Evolutionary conservation across 2,888 invertebrate species (phyloP).

Genomic region (Caenorhabditis virilis): DNA sequence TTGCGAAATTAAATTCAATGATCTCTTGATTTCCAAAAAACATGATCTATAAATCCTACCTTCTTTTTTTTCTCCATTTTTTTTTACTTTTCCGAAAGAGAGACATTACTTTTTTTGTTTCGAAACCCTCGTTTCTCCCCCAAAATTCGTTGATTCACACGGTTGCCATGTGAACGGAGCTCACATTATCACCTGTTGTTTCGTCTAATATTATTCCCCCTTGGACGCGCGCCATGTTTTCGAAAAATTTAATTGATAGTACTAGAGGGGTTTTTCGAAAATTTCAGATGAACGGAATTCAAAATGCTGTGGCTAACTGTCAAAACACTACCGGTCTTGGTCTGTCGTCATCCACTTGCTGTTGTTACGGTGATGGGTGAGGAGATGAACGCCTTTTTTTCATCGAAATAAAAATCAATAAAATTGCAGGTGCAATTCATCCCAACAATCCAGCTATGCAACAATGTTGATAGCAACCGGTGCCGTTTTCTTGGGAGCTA

Average conservation of each 20-base stretch:
- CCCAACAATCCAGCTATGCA: conserved; percentile 19
- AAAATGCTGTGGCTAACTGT: conserved; percentile 33
- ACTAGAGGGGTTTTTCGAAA: conserved; percentile 9
- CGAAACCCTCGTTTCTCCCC: background rate
- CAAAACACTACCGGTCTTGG: conserved; percentile 22
- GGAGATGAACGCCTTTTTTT: background rate
- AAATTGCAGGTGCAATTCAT: conserved; percentile 28
- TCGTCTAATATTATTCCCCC: no score
- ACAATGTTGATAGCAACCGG: no score
- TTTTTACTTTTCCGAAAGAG: no score
- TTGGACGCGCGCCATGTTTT: background rate
- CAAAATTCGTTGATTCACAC: background rate
- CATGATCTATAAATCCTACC: no score
- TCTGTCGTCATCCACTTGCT: conserved; percentile 16
- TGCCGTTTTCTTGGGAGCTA: no score
- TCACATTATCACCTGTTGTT: conserved; percentile 21
- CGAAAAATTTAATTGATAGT: background rate
- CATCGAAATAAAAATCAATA: background rate
- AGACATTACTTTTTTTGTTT: no score
- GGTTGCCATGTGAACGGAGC: background rate
- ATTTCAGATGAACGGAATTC: conserved; percentile 31
- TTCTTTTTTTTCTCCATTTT: no score
- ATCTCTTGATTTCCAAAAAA: no score
- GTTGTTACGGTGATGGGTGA: conserved; percentile 43
- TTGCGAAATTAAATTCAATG: no score